Evolutionary conservation across 2,888 invertebrate species (phyloP).

Genomic region (Andrena marginata): DNA sequence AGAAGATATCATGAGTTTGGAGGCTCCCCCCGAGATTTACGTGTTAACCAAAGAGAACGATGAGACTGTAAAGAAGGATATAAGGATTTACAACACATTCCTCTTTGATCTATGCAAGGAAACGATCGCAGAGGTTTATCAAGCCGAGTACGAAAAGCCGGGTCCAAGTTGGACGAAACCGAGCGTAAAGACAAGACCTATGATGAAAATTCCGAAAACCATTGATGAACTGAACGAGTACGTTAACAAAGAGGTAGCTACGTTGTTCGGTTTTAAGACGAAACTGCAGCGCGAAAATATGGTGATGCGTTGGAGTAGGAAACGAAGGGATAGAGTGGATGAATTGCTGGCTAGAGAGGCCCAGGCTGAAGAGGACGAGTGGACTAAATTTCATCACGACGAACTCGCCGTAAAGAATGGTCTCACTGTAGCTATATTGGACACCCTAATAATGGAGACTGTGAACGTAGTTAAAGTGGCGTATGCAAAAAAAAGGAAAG

Average conservation of each 20-base stretch:
- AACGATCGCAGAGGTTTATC: constrained; percentile 86
- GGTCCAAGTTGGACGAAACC: constrained; percentile 87
- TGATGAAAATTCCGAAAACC: constrained; percentile 85
- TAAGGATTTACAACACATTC: constrained; percentile 86
- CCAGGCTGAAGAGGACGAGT: constrained; percentile 90
- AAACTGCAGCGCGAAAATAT: constrained; percentile 86
- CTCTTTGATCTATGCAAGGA: constrained; percentile 89
- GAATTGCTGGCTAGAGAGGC: constrained; percentile 90
- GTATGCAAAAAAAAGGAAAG: constrained; percentile 79
- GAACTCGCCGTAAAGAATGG: constrained; percentile 89
- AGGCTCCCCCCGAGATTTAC: constrained; percentile 80
- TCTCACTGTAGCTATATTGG: constrained; percentile 84
- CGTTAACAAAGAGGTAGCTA: constrained; percentile 86
- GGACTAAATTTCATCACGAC: constrained; percentile 91
- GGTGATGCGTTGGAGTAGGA: constrained; percentile 88
- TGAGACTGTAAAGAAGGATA: constrained; percentile 77
- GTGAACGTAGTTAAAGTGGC: constrained; percentile 80
- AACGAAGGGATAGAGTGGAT: constrained; percentile 90
- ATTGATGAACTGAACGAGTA: constrained; percentile 85
- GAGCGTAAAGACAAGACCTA: constrained; percentile 84
- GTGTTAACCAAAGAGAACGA: constrained; percentile 78
- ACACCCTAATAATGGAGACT: constrained; percentile 81
- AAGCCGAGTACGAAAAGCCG: constrained; percentile 84
- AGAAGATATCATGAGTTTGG: constrained; percentile 78
- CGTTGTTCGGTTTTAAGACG: constrained; percentile 86